Percentiles rank a stretch among this genome's conserved stretches.
Conservation (phyloP, 2,797 vertebrate genomes). For the Chloroceryle amazona region DNA sequence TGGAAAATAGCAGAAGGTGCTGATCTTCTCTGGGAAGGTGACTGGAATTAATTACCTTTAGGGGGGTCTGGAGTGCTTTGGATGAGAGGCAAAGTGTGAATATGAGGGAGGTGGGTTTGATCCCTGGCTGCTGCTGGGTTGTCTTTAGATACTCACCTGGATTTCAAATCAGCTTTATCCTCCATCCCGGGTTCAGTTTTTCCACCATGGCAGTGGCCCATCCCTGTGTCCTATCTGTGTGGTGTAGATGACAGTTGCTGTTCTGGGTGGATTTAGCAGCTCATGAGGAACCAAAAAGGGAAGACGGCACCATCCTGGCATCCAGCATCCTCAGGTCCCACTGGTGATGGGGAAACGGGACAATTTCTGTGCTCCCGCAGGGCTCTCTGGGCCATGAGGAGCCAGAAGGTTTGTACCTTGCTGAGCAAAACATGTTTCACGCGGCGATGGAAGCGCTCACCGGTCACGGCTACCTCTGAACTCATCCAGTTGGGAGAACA, state of each 20-base stretch:
- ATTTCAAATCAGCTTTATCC: neutral
- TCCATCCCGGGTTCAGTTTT: neutral
- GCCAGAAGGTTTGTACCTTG: neutral
- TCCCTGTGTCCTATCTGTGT: fast-evolving
- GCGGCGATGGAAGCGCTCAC: neutral
- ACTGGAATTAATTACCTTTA: neutral
- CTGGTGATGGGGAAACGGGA: neutral
- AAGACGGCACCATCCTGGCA: neutral
- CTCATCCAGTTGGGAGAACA: neutral
- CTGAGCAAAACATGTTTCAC: fast-evolving
- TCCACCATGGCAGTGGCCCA: neutral
- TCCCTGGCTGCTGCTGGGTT: neutral
- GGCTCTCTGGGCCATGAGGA: fast-evolving
- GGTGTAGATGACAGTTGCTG: fast-evolving
- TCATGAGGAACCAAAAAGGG: neutral
- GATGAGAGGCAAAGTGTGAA: neutral
- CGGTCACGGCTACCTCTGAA: fast-evolving
- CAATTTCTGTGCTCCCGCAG: fast-evolving
- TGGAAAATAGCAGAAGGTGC: neutral
- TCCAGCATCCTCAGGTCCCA: fast-evolving
- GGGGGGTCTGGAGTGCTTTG: neutral
- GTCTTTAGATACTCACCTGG: neutral
- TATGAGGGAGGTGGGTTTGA: fast-evolving
- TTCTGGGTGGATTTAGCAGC: neutral
- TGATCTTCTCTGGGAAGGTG: neutral